Evolutionary conservation across 2,113 vertebrate species (phyloP).

Genomic region (Sorex fumeus): DNA sequence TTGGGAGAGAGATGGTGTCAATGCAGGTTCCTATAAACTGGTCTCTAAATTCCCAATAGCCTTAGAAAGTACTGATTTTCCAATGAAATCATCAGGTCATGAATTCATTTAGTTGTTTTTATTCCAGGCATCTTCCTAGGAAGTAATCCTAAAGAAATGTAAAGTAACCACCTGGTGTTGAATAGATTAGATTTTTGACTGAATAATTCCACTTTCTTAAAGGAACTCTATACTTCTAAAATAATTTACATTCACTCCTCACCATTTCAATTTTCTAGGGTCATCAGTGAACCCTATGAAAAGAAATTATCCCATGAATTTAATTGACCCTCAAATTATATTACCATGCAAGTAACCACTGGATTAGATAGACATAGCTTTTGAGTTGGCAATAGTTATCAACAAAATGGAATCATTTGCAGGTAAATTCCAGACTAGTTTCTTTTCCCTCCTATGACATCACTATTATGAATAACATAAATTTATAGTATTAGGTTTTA

Average conservation of each 20-base stretch:
- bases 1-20: background rate
- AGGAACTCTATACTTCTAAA: slow-evolving; percentile 13
- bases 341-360: slow-evolving; percentile 48
- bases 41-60: slow-evolving; percentile 13
- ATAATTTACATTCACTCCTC: slow-evolving; percentile 48
- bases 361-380: slow-evolving; percentile 41
- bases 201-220: slow-evolving; percentile 50
- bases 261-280: slow-evolving; percentile 58
- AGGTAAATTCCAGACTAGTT: slow-evolving; percentile 9
- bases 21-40: background rate
- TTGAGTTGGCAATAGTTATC: slow-evolving; percentile 23
- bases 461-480: background rate
- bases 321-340: slow-evolving; percentile 64
- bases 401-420: slow-evolving; percentile 56
- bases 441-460: background rate
- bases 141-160: background rate
- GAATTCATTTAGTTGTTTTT: slow-evolving; percentile 34
- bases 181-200: background rate
- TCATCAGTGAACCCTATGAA: slow-evolving; percentile 54
- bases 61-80: background rate
- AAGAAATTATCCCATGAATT: slow-evolving; percentile 69
- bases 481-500: slow-evolving; percentile 9
- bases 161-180: background rate
- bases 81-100: background rate
- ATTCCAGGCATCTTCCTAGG: background rate